phyloP scores from a whole-genome alignment of 2,797 vertebrate species.

The Sciurus vulgaris region DNA sequence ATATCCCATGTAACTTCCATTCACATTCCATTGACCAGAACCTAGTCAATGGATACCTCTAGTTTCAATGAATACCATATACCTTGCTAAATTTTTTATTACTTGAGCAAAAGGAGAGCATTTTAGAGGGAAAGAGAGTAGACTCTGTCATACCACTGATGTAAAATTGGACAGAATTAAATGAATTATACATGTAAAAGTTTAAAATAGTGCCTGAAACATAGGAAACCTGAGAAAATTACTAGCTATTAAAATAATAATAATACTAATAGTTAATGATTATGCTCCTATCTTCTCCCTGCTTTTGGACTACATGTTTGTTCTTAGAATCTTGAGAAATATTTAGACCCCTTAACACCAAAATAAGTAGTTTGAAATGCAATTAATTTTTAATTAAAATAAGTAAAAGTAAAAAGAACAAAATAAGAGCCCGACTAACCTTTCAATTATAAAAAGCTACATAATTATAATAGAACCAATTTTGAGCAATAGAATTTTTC shows the following conservation, averaged over 20 bases:
- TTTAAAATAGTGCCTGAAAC: background rate
- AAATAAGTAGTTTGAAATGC: background rate
- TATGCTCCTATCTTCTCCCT: background rate
- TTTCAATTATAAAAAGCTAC: slow-evolving; percentile 26
- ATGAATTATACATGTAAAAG: background rate
- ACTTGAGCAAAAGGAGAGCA: background rate
- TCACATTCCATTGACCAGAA: background rate
- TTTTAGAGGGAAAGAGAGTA: background rate
- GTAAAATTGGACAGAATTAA: background rate
- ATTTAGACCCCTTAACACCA: background rate
- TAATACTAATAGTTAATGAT: background rate
- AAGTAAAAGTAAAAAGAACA: background rate
- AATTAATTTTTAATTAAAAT: slow-evolving; percentile 1
- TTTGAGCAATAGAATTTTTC: slow-evolving; percentile 24
- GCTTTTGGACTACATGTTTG: background rate
- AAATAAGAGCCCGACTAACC: slow-evolving; percentile 2
- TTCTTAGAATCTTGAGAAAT: background rate
- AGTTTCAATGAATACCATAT: background rate
- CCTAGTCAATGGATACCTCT: background rate
- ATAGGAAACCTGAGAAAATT: background rate
- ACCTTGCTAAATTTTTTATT: background rate
- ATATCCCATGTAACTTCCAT: background rate
- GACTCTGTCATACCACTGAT: background rate
- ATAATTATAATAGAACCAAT: slow-evolving; percentile 36
- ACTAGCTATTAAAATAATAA: background rate